Base-by-base conservation (phyloP, 2,888 invertebrate genomes). In the Rhagophthalmus giganteus region DNA sequence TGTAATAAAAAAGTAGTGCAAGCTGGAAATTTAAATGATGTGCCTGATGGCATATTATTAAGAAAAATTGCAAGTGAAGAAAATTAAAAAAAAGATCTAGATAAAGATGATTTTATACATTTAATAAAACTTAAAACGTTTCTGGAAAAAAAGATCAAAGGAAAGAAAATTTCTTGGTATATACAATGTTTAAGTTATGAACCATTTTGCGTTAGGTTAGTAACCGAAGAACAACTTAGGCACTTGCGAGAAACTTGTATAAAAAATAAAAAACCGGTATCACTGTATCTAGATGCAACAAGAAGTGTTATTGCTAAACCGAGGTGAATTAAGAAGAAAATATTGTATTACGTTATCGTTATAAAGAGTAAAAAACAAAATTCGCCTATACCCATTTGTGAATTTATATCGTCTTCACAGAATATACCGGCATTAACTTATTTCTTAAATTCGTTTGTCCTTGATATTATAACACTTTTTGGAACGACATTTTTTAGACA, bases 11-110 rank as follows among this genome's bases (percentile, higher is more conserved):
- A 25, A 9, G 24, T 37, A 5, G 24, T 37, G 13, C 11, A 9
- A 12, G 37, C 37, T 37, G 37, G 37, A 2, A 37, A 24, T 37
- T 37, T 37, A 20, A 37, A 37, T 10, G 10, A 37, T 2, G 37
- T 26, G 1, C 37, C 37, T 7, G 11, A 9, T 12, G 9, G 25
- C n/a, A 11, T 10, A 5, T 16, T 37, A 20, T 25, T 37, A 12
- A 24, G 25, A 3, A 24, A 37, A 26, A 37, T 37, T 12, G 9
- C 37, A 1, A 37, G 37, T 26, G 37, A 37, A 11, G 12, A 25
- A 8, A 15, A 25, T 25, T 11, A 26, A 26, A 25, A 11, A 4
- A 11, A 37, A 6, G 37, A 37, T 25, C 26, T 37, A 6, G 37
- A 37, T 24, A 37, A 10, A 9, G 37, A 37, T 11, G 4, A 13